Percentiles rank a stretch among this genome's conserved stretches.
phyloP scores from a whole-genome alignment of 2,888 invertebrate genomes.

The Noctua janthina region DNA sequence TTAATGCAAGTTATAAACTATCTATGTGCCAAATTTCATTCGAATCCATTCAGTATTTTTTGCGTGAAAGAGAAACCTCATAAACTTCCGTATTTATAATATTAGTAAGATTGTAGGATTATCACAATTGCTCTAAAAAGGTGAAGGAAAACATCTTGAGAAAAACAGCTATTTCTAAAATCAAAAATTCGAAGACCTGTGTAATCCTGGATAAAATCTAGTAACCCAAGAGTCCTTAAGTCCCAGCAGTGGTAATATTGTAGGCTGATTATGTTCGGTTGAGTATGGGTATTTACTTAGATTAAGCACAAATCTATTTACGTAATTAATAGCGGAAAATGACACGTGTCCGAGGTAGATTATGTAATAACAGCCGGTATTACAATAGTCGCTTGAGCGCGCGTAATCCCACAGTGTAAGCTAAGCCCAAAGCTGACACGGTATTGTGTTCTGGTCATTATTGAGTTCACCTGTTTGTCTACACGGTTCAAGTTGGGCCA shows the following conservation, averaged over 20 bases:
- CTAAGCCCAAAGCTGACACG: slow-evolving; percentile 42
- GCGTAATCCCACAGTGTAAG: slow-evolving; percentile 50
- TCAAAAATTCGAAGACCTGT: not conserved
- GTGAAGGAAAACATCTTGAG: not conserved
- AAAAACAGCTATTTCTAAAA: not conserved
- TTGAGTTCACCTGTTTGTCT: slow-evolving; percentile 45
- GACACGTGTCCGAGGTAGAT: slow-evolving; percentile 55
- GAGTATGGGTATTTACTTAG: not conserved
- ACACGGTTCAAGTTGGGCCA: slow-evolving; percentile 9
- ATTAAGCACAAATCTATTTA: slow-evolving; percentile 1
- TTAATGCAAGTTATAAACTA: too few relatives aligned
- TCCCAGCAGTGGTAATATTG: not conserved
- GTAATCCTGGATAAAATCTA: not conserved
- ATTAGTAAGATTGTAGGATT: too few relatives aligned
- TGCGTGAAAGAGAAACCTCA: too few relatives aligned
- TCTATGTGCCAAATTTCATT: too few relatives aligned
- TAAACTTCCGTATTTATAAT: too few relatives aligned
- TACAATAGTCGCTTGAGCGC: slow-evolving; percentile 45
- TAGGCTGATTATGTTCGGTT: not conserved
- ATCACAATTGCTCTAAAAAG: not conserved
- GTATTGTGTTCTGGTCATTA: slow-evolving; percentile 44
- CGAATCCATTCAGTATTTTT: too few relatives aligned
- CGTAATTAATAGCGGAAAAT: slow-evolving; percentile 46
- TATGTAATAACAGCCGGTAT: slow-evolving; percentile 50
- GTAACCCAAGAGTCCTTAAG: not conserved